These are phyloP conservation scores for Ypsolopha sequella DNA, from an alignment of 2,888 invertebrate genomes.

Conservation along the genomic window DNA sequence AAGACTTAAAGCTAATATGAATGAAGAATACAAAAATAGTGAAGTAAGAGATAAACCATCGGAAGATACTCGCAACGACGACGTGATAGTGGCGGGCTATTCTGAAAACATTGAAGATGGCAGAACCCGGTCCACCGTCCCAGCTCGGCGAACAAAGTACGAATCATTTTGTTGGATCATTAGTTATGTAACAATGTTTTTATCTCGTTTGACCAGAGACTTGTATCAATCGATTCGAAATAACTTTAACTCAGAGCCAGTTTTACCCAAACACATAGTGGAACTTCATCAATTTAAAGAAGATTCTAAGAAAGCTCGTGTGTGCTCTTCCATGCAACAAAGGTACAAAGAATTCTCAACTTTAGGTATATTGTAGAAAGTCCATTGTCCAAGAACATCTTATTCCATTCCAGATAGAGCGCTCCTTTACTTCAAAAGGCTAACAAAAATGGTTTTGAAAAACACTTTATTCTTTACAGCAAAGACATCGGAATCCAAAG, in stretches of 20 bases:
- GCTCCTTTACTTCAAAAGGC: conserved; percentile 1
- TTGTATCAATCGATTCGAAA: conserved; percentile 25
- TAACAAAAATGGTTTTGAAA: conserved; percentile 20
- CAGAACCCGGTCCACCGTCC: conserved; percentile 17
- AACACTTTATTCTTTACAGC: conserved; percentile 30
- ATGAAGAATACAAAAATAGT: conserved; percentile 27
- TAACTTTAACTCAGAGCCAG: conserved; percentile 30
- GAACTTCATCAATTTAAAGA: conserved; percentile 20
- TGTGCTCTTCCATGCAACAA: no score
- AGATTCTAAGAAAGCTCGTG: no score
- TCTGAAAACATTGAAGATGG: conserved; percentile 21
- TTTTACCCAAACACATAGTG: conserved; percentile 36
- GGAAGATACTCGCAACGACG: conserved; percentile 8
- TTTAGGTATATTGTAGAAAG: conserved; percentile 11
- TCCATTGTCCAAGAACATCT: conserved; percentile 14
- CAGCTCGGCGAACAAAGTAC: conserved; percentile 33
- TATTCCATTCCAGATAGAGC: no score
- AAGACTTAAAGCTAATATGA: conserved; percentile 23
- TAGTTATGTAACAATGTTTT: conserved; percentile 39
- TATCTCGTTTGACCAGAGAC: conserved; percentile 38
- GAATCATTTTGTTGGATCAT: conserved; percentile 41
- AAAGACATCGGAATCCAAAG: conserved; percentile 24
- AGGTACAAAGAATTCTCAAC: no score
- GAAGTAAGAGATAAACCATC: conserved; percentile 25
- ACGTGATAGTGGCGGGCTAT: not conserved